Conservation (phyloP, 1,140 invertebrate species). For the Mactra quadrangularis region DNA sequence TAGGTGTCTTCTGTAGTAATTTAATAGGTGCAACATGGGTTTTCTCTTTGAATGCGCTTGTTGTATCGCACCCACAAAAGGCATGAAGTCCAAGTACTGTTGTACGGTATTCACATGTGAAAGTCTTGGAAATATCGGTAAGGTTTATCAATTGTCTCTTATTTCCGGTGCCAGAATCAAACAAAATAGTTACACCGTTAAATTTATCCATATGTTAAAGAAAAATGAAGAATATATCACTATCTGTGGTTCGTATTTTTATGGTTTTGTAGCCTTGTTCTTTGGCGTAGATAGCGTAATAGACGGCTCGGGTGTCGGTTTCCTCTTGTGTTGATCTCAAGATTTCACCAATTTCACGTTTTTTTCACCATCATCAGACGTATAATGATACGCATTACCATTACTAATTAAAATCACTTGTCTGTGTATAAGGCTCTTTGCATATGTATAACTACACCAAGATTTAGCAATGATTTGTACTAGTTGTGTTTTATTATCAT, state of each 20-base stretch:
- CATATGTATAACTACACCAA: constrained; percentile 43
- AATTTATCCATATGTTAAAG: constrained; percentile 47
- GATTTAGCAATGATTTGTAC: constrained; percentile 27
- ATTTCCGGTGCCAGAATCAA: constrained; percentile 50
- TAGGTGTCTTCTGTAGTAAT: background rate
- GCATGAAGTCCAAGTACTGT: background rate
- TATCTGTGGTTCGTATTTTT: too few species aligned
- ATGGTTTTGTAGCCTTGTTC: constrained; percentile 12
- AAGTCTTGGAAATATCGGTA: background rate
- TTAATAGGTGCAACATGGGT: constrained; percentile 6
- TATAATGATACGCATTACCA: constrained; percentile 27
- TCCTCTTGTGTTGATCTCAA: constrained; percentile 48
- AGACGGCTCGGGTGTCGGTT: constrained; percentile 57
- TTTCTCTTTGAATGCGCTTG: constrained; percentile 14
- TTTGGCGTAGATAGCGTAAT: constrained; percentile 36
- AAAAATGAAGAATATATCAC: constrained; percentile 64
- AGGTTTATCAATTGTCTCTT: constrained; percentile 43
- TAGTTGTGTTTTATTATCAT: constrained; percentile 64
- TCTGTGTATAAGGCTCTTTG: constrained; percentile 26
- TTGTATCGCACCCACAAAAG: background rate
- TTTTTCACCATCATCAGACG: constrained; percentile 1
- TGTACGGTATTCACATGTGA: constrained; percentile 4
- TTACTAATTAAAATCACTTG: constrained; percentile 49
- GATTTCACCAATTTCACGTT: background rate
- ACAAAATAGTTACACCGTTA: constrained; percentile 33